Base-by-base conservation (phyloP, 23 tunicate genomes). In the Trididemnum miniatum region DNA sequence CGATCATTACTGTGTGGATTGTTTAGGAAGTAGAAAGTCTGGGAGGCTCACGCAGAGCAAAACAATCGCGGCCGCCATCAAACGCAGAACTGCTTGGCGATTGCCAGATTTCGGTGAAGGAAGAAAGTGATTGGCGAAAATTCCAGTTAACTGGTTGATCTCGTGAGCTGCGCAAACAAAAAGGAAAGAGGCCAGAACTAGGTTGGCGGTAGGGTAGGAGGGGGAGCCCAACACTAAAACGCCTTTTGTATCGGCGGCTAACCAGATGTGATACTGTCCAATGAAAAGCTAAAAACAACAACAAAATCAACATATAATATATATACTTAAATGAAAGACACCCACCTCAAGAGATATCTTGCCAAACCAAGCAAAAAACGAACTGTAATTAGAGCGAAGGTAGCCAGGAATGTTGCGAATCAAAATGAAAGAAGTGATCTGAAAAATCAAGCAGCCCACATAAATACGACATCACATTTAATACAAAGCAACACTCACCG, bases 351-450 rank as follows among this genome's bases (percentile, higher is more conserved):
- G 65, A 2, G 88, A 91, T 1, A 91, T 91, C 59, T 77, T 86
- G 9, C 97, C 97, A 50, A 91, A 91, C 97, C 97, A 91, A 31
- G 97, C 97, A 82, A 91, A 91, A 49, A 91, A 91, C 0, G 88
- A 80, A 72, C 91, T 86, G 77, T 86, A 86, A 23, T 82, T 81
- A 59, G 87, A 62, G 18, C 97, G 80, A 23, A 91, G 60, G 59
- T 91, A 91, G 0, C 97, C 97, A 59, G 97, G 97, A 30, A 91
- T 78, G 71, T 91, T 91, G 1, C 97, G 78, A 1, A 91, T 82
- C 15, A 91, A 30, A 31, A 91, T 78, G 80, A 83, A 91, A 25
- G 97, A 71, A 30, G 88, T 65, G 0, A 89, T 89, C 88, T 84
- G 88, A n/a, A n/a, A n/a, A n/a, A n/a, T n/a, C n/a, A n/a, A n/a